These are phyloP conservation scores for Enoplolaimus lenunculus DNA, from an alignment of 2,888 invertebrate genomes.

Conservation along the genomic window DNA sequence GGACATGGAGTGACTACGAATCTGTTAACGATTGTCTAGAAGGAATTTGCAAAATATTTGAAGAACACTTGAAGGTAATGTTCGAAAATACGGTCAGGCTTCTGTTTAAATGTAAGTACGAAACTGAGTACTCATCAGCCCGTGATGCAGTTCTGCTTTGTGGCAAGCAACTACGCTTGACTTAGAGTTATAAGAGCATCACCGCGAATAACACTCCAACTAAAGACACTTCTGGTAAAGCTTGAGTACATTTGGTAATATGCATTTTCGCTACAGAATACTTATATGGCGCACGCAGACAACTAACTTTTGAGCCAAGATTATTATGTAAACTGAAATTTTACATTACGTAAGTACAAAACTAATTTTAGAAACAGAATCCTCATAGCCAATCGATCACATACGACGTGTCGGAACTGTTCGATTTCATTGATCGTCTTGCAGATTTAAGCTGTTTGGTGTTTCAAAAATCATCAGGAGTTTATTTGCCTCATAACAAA, in stretches of 20 bases:
- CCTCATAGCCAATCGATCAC: constrained; percentile 92
- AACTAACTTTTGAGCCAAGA: too few relatives aligned
- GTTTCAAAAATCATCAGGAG: constrained; percentile 70
- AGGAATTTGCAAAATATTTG: constrained; percentile 93
- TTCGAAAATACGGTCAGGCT: not conserved
- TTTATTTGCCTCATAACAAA: constrained; percentile 94
- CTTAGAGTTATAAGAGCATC: too few relatives aligned
- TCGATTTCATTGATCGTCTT: constrained; percentile 91
- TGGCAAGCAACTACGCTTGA: too few relatives aligned
- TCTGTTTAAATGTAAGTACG: not conserved
- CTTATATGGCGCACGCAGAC: too few relatives aligned
- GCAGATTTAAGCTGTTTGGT: constrained; percentile 89
- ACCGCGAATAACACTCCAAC: too few relatives aligned
- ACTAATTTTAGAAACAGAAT: constrained; percentile 50
- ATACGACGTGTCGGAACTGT: constrained; percentile 83
- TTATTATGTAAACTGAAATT: too few relatives aligned
- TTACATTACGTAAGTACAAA: too few relatives aligned
- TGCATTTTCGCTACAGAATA: not conserved
- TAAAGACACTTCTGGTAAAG: not conserved
- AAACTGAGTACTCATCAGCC: not conserved
- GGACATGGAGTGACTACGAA: constrained; percentile 96
- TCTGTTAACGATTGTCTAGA: constrained; percentile 95
- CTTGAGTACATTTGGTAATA: not conserved
- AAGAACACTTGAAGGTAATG: constrained; percentile 71
- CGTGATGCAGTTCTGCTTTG: too few relatives aligned